Conservation (phyloP, 2,888 invertebrate genomes). For the Ophraella communa region DNA sequence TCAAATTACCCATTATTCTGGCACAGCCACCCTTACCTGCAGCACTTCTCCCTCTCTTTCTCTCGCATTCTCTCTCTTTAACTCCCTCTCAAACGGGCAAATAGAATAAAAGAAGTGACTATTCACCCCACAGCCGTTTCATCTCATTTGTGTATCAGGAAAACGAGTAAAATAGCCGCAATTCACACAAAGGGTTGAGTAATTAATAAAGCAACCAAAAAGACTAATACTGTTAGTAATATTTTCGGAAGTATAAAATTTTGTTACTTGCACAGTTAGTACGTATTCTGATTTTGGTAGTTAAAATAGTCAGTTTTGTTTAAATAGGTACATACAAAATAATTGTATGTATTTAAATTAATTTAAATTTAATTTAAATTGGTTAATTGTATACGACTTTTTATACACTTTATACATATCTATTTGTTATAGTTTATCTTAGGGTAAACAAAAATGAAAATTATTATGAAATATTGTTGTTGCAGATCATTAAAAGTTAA, state of each 20-base stretch:
- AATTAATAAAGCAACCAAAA: background rate
- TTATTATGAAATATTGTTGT: no score
- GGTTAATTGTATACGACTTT: no score
- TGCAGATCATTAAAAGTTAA: no score
- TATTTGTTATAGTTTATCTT: no score
- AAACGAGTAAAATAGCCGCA: conserved; percentile 2
- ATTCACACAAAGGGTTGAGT: background rate
- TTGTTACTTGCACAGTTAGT: background rate
- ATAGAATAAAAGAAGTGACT: conserved; percentile 13
- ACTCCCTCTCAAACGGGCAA: conserved; percentile 10
- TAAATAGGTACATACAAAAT: no score
- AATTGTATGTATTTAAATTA: no score
- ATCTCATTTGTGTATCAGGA: conserved; percentile 3
- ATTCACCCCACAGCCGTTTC: background rate
- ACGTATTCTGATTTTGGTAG: no score
- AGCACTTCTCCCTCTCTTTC: conserved; percentile 27
- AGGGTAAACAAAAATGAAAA: no score
- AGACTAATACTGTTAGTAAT: background rate
- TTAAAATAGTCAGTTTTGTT: no score
- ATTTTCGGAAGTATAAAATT: background rate
- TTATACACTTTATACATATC: no score
- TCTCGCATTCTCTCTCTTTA: conserved; percentile 10
- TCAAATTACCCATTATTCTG: conserved; percentile 57
- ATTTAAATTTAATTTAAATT: no score
- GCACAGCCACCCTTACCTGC: conserved; percentile 22